These are phyloP conservation scores for Psix sp. DNA, from an alignment of 1,140 invertebrate genomes.

Conservation along the genomic window DNA sequence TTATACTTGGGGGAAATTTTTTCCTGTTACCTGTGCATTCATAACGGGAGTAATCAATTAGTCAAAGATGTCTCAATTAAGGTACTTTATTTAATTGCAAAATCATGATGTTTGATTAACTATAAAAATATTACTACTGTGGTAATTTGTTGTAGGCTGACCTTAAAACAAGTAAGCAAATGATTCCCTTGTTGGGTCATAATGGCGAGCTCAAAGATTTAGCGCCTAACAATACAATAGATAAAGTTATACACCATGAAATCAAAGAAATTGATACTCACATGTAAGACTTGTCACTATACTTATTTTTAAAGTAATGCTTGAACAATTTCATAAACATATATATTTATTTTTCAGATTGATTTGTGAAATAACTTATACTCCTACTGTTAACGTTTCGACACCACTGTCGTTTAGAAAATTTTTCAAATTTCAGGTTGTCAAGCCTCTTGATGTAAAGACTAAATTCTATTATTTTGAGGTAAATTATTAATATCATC, in stretches of 20 bases:
- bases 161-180: constrained; percentile 93
- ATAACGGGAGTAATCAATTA: constrained; percentile 92
- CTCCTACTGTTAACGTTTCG: constrained; percentile 80
- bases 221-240: constrained; percentile 89
- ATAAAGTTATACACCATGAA: constrained; percentile 98
- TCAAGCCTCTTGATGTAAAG: constrained; percentile 98
- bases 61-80: constrained; percentile 90
- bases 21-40: constrained; percentile 97
- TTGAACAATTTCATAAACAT: constrained; percentile 18
- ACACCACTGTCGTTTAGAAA: constrained; percentile 89
- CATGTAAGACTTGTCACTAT: constrained; percentile 82
- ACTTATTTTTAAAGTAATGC: constrained; percentile 14
- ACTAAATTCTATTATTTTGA: constrained; percentile 99
- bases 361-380: constrained; percentile 96
- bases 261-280: constrained; percentile 98
- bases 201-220: constrained; percentile 82
- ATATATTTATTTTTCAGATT: constrained; percentile 81
- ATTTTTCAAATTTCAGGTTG: constrained; percentile 99
- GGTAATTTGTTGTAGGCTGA: constrained; percentile 89
- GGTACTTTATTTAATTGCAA: too few relatives aligned
- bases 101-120: too few relatives aligned
- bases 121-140: too few relatives aligned
- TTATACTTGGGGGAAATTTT: constrained; percentile 97
- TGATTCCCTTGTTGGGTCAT: constrained; percentile 85
- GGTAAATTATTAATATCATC: too few relatives aligned